phyloP scores from a whole-genome alignment of 2,113 vertebrate genomes.

The Taxidea taxus region DNA sequence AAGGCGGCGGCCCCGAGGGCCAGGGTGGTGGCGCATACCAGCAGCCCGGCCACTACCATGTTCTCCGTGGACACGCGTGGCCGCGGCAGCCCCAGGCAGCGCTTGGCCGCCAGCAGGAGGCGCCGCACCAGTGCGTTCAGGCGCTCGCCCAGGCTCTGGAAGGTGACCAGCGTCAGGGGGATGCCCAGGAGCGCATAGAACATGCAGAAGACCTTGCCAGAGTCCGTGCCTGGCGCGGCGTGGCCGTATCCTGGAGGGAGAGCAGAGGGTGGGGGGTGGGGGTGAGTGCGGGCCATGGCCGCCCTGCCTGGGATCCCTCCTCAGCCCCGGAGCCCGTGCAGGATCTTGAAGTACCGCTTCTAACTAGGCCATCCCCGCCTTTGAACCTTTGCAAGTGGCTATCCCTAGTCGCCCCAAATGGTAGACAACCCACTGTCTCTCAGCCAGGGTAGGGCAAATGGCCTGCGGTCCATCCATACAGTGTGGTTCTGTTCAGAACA shows the following conservation, averaged over 20 bases:
- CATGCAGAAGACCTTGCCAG: constrained; percentile 98
- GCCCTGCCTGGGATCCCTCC: not conserved
- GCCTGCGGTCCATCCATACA: not conserved
- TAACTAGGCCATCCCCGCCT: not conserved
- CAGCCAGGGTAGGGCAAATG: not conserved
- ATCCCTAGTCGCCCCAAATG: not conserved
- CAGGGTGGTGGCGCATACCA: constrained; percentile 93
- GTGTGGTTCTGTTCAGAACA: not conserved
- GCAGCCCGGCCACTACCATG: constrained; percentile 95
- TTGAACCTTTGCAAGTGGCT: not conserved
- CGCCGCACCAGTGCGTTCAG: constrained; percentile 94
- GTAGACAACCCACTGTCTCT: not conserved
- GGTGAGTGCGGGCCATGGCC: not conserved
- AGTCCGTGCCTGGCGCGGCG: constrained; percentile 93
- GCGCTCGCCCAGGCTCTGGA: constrained; percentile 97
- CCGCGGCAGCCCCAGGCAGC: constrained; percentile 88
- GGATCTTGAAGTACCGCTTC: accelerated
- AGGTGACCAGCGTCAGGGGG: constrained; percentile 97
- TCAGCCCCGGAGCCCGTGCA: accelerated
- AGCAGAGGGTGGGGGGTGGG: not conserved
- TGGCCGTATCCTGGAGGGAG: constrained; percentile 92
- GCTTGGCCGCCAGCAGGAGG: constrained; percentile 92
- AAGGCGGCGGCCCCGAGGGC: constrained; percentile 94
- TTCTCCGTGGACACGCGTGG: constrained; percentile 95
- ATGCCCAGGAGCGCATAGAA: constrained; percentile 97